Base-by-base conservation (phyloP, 92 coral and sea anemone genomes). In the Pocillopora grandis region DNA sequence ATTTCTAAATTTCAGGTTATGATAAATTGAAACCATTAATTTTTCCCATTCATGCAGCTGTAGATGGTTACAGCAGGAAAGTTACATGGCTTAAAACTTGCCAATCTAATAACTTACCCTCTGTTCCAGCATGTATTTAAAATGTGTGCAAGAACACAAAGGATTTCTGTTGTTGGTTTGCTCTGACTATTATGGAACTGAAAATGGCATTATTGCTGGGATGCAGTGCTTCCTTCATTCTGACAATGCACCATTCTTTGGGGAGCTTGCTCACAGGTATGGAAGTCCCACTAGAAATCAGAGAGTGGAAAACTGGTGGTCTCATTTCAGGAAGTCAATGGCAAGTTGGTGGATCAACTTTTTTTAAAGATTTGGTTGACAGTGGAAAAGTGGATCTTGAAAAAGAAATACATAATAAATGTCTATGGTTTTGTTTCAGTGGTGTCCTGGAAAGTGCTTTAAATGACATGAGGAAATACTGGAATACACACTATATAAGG, bases 401-500 rank as follows among this genome's bases (percentile, higher is more conserved):
- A 70, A 75, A 67, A 23, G 88, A 79, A 21, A 9, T 85, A 72
- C 89, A 85, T 74, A 84, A 64, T 72, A 85, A 88, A 62, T 89
- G 89, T 52, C 82, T 88, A 4, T 88, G 85, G 91, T 88, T 88
- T 79, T 89, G 92, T 70, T 89, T 84, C 78, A 63, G 56, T 58
- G 83, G 84, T 42, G 77, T 89, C 48, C 64, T 85, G 57, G 84
- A 85, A 68, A 65, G n/a, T 33, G 88, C 78, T 49, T 66, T 85
- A 74, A 62, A 89, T 67, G 76, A 89, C 79, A 77, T 76, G 83
- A 85, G 36, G 58, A 75, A 80, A 68, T 81, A 81, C 84, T 89
- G 92, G 92, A 89, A 89, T 76, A 89, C 87, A 36, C 92, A 89
- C 73, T 82, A 82, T 57, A 87, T 87, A 66, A 82, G 90, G 27